phyloP scores from a whole-genome alignment of 2,888 invertebrate species.

The Blastobasis lacticolella region DNA sequence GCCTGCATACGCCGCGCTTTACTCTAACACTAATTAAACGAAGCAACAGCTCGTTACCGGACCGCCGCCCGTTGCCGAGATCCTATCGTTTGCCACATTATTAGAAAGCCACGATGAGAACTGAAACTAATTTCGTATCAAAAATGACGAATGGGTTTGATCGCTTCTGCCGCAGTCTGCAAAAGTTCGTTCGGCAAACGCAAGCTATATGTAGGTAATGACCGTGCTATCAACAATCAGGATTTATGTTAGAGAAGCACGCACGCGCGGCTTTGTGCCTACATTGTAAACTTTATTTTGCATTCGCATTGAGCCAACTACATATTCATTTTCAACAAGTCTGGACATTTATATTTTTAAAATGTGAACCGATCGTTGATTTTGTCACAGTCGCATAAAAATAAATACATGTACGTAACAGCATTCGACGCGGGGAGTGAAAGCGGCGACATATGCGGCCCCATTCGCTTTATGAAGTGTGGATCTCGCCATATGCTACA shows the following conservation, averaged over 20 bases:
- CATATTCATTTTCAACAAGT: too few relatives aligned
- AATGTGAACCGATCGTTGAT: conserved; percentile 1
- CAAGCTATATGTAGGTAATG: conserved; percentile 7
- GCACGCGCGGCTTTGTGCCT: conserved; percentile 8
- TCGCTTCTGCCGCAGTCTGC: neutral
- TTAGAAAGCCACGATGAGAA: conserved; percentile 6
- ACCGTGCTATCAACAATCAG: conserved; percentile 11
- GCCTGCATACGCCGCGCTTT: conserved; percentile 30
- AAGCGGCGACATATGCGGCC: conserved; percentile 69
- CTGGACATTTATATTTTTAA: too few relatives aligned
- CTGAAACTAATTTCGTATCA: neutral
- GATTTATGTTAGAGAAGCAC: conserved; percentile 16
- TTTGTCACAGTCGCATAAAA: conserved; percentile 13
- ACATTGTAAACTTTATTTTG: too few relatives aligned
- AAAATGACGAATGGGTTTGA: neutral
- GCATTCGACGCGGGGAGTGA: conserved; percentile 64
- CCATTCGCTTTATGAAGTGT: conserved; percentile 64
- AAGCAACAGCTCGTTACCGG: conserved; percentile 16
- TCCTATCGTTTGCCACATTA: neutral
- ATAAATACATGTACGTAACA: conserved; percentile 35
- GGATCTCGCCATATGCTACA: conserved; percentile 66
- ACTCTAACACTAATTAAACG: conserved; percentile 33
- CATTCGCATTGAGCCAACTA: too few relatives aligned
- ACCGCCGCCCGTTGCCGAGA: conserved; percentile 7
- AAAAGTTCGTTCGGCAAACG: conserved; percentile 5